Conservation (phyloP, 2,888 invertebrate genomes). For the Eretmocerus hayati region DNA sequence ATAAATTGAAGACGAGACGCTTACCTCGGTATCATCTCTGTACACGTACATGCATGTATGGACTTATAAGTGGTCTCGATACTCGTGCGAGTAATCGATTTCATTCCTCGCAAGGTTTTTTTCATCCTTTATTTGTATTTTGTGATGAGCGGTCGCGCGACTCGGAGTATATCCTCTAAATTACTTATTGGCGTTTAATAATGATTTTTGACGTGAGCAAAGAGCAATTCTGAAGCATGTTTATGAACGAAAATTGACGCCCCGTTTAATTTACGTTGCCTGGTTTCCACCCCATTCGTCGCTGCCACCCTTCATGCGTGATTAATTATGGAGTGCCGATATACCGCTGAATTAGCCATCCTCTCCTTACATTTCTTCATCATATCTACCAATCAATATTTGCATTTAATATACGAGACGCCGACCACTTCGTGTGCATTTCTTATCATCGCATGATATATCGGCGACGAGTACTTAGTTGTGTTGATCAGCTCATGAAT, state of each 20-base stretch:
- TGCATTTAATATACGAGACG: slow-evolving; percentile 5
- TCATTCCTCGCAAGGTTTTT: slow-evolving; percentile 23
- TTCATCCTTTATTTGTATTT: slow-evolving; percentile 19
- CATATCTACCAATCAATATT: slow-evolving; percentile 2
- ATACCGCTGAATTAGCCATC: slow-evolving; percentile 6
- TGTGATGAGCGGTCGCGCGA: no score
- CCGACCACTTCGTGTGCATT: no score
- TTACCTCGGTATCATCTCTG: neutral
- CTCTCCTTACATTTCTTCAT: slow-evolving; percentile 16
- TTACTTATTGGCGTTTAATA: slow-evolving; percentile 23
- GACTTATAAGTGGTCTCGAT: no score
- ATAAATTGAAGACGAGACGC: slow-evolving; percentile 8
- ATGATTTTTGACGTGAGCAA: slow-evolving; percentile 21
- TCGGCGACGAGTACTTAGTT: no score
- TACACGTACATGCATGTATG: no score
- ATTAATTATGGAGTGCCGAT: slow-evolving; percentile 16
- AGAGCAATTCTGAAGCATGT: no score
- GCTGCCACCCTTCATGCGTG: neutral
- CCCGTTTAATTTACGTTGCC: neutral
- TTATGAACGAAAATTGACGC: no score
- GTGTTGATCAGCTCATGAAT: no score
- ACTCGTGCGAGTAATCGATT: slow-evolving; percentile 18
- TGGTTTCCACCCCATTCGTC: neutral
- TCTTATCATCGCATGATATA: no score
- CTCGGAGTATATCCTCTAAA: slow-evolving; percentile 6